phyloP scores from a whole-genome alignment of 2,113 vertebrate genomes.

The Ranitomeya variabilis region DNA sequence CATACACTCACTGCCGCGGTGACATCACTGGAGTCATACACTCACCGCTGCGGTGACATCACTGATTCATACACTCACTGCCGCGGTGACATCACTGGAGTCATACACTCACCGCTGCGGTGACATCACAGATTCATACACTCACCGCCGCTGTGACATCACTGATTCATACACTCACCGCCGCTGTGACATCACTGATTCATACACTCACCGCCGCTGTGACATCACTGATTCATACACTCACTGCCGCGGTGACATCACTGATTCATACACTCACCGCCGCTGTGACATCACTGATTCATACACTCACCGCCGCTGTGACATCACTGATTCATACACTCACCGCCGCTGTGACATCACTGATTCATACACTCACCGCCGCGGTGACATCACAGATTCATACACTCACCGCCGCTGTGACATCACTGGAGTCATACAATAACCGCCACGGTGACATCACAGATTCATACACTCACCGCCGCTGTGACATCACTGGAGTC shows the following conservation, averaged over 20 bases:
- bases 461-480: neutral
- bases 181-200: neutral
- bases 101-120: neutral
- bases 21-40: neutral
- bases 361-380: neutral
- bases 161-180: neutral
- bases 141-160: neutral
- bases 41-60: neutral
- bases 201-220: neutral
- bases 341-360: neutral
- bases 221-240: constrained; percentile 9
- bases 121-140: neutral
- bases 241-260: neutral
- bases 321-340: neutral
- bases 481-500: neutral
- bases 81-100: neutral
- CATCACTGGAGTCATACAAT: neutral
- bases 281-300: constrained; percentile 4
- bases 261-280: neutral
- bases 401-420: neutral
- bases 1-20: neutral
- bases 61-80: neutral
- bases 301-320: neutral
- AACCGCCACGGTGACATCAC: neutral
- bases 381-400: neutral